Evolutionary conservation across 2,888 invertebrate genomes (phyloP).

Genomic region (Troilus luridus): DNA sequence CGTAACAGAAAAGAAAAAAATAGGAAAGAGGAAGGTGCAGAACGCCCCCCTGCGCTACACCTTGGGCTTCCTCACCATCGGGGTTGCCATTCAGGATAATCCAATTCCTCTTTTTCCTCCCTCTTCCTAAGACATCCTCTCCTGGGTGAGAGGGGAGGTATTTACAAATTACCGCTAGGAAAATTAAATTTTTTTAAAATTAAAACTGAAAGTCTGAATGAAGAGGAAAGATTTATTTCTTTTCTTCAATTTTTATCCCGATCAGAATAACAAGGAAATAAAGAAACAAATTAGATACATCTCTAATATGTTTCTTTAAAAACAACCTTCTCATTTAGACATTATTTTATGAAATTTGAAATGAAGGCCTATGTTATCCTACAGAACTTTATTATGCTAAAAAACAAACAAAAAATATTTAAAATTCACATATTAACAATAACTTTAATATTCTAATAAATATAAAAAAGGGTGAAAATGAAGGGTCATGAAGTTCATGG

Average conservation of each 20-base stretch:
- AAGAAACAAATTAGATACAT: background rate
- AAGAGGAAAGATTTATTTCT: background rate
- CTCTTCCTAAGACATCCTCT: background rate
- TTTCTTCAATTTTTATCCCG: background rate
- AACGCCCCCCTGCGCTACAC: background rate
- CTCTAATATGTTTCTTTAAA: no score
- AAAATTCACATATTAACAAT: no score
- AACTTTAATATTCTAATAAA: no score
- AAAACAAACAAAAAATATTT: no score
- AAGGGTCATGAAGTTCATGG: no score
- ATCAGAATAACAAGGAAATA: background rate
- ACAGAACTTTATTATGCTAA: no score
- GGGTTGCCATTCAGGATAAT: slow-evolving; percentile 39
- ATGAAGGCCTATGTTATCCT: no score
- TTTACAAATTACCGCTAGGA: slow-evolving; percentile 40
- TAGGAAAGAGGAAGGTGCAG: slow-evolving; percentile 27
- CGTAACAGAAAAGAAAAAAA: slow-evolving; percentile 25
- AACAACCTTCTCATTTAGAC: no score
- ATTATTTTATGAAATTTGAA: no score
- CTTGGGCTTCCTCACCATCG: slow-evolving; percentile 20
- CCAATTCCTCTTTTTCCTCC: slow-evolving; percentile 42
- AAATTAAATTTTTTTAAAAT: slow-evolving; percentile 40
- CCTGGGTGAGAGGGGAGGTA: background rate
- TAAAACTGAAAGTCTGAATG: background rate
- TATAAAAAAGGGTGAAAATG: no score